Base-by-base conservation (phyloP, 2,113 vertebrate species). In the Microtus montanus region DNA sequence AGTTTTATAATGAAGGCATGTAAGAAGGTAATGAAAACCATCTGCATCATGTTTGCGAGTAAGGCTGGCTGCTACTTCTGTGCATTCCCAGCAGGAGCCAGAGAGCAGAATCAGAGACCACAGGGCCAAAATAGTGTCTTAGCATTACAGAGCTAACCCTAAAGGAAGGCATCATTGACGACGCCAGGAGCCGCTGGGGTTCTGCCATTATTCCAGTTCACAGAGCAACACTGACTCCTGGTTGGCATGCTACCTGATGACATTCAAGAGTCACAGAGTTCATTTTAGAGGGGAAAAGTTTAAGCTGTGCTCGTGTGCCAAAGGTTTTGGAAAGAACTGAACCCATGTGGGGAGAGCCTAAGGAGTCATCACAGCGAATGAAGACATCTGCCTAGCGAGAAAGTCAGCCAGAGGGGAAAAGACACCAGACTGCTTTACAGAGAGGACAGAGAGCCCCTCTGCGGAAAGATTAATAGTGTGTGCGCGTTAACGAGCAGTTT, bases 201-300 rank as follows among this genome's bases (percentile, higher is more conserved):
- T 35, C 49, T 30, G 19, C 26, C 14, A 15, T 61, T 58, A 12
- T 63, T 84, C 79, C 83, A 17, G 58, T 73, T 83, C 47, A 52
- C n/a, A 24, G 10, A 78, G 26, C 5, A 71, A 85, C 92, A 82
- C 52, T 52, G n/a, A 63, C n/a, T 41, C 10, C 19, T 87, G 71
- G 2, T 33, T 47, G 30, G 22, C 38, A 47, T 35, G 11, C 33
- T 58, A 41, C 44, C 61, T 41, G 35, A 41, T 44, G 52, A 92
- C 38, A 61, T 84, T 91, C 87, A 44, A 92, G 74, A 73, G 78
- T 92, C 75, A 87, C 88, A 85, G 90, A 92, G 77, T 49, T 89
- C 68, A 86, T n/a, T 92, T 87, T 33, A 11, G 35, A 20, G 47
- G 6, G 0, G 6, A 24, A 38, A 28, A 44, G 2, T 15, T 13